phyloP scores from a whole-genome alignment of 2,797 vertebrate genomes.

The Nannoperca australis region DNA sequence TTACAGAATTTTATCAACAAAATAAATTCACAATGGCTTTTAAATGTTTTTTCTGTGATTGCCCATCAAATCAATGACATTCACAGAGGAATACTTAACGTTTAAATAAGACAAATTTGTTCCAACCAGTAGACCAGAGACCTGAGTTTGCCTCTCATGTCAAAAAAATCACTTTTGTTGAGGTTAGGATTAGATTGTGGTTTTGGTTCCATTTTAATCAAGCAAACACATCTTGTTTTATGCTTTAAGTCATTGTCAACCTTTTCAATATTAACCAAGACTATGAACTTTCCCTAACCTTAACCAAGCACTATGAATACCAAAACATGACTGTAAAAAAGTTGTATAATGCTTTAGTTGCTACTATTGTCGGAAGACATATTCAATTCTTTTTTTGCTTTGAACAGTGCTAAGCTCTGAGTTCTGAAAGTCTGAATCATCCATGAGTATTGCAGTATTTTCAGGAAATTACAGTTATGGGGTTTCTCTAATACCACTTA shows the following conservation, averaged over 20 bases:
- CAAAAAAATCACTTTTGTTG: not conserved
- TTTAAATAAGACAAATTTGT: not conserved
- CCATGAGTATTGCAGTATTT: slow-evolving; percentile 18
- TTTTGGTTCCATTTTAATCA: not conserved
- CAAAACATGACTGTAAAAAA: not conserved
- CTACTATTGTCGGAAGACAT: not conserved
- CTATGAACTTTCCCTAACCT: not conserved
- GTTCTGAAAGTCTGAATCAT: slow-evolving; percentile 6
- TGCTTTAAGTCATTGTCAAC: not conserved
- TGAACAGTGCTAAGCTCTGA: slow-evolving; percentile 7
- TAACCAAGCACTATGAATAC: not conserved
- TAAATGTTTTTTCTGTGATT: not conserved
- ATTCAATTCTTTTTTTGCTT: not conserved
- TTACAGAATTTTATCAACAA: slow-evolving; percentile 19
- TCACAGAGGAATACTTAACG: not conserved
- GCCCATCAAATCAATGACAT: not conserved
- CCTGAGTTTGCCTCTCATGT: rapidly evolving
- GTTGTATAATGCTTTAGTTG: not conserved
- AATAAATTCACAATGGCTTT: slow-evolving; percentile 8
- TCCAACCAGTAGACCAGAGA: not conserved
- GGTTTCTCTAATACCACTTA: slow-evolving; percentile 24
- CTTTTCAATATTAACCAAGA: not conserved
- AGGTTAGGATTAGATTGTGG: not conserved
- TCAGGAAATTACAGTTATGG: slow-evolving; percentile 10
- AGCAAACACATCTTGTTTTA: not conserved